A percentile compares a stretch with the other conserved stretches of the same genome.
phyloP scores from a whole-genome alignment of 2,888 invertebrate genomes.

The Pogonocherus hispidulus region DNA sequence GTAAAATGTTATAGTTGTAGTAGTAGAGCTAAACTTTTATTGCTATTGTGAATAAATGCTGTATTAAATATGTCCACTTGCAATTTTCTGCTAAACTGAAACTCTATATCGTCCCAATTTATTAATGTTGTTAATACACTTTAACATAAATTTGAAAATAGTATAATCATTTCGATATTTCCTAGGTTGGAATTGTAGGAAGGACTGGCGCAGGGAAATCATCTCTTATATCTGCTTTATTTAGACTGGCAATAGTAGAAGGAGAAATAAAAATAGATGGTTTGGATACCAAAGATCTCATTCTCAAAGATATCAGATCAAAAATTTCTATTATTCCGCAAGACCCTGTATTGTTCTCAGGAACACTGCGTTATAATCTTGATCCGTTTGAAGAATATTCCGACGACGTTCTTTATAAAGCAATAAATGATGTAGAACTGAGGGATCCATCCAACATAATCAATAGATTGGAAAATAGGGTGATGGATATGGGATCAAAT shows the following conservation, averaged over 20 bases:
- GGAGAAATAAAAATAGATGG: slow-evolving; percentile 82
- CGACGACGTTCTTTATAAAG: slow-evolving; percentile 79
- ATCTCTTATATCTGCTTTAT: slow-evolving; percentile 83
- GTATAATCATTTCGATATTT: too few species aligned
- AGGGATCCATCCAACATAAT: slow-evolving; percentile 76
- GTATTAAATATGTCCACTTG: too few species aligned
- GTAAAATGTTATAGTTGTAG: too few species aligned
- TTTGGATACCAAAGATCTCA: slow-evolving; percentile 73
- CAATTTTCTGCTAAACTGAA: too few species aligned
- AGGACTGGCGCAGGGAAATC: slow-evolving; percentile 90
- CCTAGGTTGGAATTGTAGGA: slow-evolving; percentile 87
- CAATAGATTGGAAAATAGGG: slow-evolving; percentile 77
- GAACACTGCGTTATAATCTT: slow-evolving; percentile 77
- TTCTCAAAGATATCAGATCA: slow-evolving; percentile 71
- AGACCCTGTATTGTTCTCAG: slow-evolving; percentile 74
- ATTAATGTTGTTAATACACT: too few species aligned
- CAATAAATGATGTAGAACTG: slow-evolving; percentile 82
- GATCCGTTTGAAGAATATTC: slow-evolving; percentile 81
- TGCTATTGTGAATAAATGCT: too few species aligned
- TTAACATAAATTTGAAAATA: too few species aligned
- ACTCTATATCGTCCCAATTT: neutral
- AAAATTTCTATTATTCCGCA: slow-evolving; percentile 74
- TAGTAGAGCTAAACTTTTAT: too few species aligned
- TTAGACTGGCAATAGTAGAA: slow-evolving; percentile 80
- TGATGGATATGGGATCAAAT: slow-evolving; percentile 83